Evolutionary conservation across 1,140 invertebrate genomes (phyloP).

Genomic region (Drosophila leontia): DNA sequence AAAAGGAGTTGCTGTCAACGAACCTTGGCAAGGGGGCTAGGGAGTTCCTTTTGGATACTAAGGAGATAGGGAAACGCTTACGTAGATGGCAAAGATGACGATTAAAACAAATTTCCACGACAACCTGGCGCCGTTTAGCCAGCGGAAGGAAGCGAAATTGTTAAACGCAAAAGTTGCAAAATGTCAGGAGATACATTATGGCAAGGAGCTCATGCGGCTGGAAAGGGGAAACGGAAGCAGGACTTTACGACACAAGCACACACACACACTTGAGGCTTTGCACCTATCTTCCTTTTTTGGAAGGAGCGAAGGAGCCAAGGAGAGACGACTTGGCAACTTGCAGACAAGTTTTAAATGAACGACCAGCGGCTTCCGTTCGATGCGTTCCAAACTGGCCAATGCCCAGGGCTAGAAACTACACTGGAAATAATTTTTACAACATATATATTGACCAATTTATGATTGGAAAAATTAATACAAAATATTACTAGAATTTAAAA

Average conservation of each 20-base stretch:
- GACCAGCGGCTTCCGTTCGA: slow-evolving; percentile 77
- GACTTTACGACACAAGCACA: slow-evolving; percentile 63
- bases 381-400: slow-evolving; percentile 69
- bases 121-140: slow-evolving; percentile 81
- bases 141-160: slow-evolving; percentile 82
- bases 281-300: slow-evolving; percentile 43
- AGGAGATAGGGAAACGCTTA: slow-evolving; percentile 50
- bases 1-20: slow-evolving; percentile 75
- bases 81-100: slow-evolving; percentile 81
- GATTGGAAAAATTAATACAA: background rate
- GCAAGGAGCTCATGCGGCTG: background rate
- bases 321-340: slow-evolving; percentile 74
- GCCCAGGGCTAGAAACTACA: slow-evolving; percentile 44
- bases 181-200: slow-evolving; percentile 58
- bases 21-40: slow-evolving; percentile 39
- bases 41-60: background rate
- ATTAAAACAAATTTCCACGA: slow-evolving; percentile 83
- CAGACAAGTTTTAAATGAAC: slow-evolving; percentile 83
- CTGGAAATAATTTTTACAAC: slow-evolving; percentile 3
- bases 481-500: background rate
- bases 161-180: slow-evolving; percentile 84
- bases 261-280: slow-evolving; percentile 50
- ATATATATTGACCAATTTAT: too few relatives aligned
- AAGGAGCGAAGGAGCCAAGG: background rate
- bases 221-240: slow-evolving; percentile 52